Conservation (phyloP, 2,113 vertebrate species). For the Zosterops borbonicus region DNA sequence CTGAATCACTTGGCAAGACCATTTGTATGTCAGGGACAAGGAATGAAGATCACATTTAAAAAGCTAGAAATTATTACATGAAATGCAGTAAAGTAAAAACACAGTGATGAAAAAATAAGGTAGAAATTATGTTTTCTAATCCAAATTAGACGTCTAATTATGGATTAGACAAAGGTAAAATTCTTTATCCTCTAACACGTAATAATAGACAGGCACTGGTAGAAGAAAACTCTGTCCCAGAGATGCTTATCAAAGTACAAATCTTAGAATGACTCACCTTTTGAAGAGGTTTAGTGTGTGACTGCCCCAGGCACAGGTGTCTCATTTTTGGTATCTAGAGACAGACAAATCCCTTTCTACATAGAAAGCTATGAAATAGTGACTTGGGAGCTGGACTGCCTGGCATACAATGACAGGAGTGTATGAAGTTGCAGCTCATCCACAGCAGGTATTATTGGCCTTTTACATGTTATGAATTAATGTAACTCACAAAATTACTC, state of each 20-base stretch:
- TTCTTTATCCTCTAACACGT: not conserved
- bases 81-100: not conserved
- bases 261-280: not conserved
- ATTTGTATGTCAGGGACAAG: not conserved
- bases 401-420: not conserved
- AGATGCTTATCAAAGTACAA: not conserved
- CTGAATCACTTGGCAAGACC: not conserved
- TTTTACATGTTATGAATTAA: not conserved
- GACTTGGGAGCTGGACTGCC: not conserved
- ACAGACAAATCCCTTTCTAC: not conserved
- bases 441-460: not conserved
- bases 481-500: not conserved
- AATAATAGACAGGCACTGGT: not conserved
- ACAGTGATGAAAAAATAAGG: fast-evolving
- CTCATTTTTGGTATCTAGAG: not conserved
- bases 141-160: not conserved
- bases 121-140: not conserved
- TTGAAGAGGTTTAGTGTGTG: not conserved
- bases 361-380: not conserved
- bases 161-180: not conserved
- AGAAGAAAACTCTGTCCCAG: not conserved
- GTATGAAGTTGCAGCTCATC: not conserved
- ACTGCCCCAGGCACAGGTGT: not conserved
- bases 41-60: not conserved
- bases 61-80: not conserved